Percentiles rank a stretch among this genome's conserved stretches.
Evolutionary conservation across 2,797 vertebrate genomes (phyloP).

Genomic region (Chelidonichthys spinosus): DNA sequence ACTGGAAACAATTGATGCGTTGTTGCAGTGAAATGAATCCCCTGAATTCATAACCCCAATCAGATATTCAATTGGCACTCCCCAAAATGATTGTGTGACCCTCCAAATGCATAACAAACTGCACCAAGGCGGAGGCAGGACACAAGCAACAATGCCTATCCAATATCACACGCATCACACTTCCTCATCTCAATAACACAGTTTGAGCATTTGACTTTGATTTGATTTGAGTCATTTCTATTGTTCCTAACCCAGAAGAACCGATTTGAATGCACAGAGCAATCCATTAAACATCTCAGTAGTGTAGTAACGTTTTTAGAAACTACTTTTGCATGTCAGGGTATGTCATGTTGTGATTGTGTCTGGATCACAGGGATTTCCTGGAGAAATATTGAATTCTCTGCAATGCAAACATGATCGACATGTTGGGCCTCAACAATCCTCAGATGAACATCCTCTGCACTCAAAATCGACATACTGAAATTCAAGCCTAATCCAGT

Average conservation of each 20-base stretch:
- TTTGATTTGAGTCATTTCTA: slow-evolving; percentile 67
- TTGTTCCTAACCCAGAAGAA: slow-evolving; percentile 33
- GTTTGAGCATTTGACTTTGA: slow-evolving; percentile 53
- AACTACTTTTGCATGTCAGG: neutral
- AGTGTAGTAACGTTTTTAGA: neutral
- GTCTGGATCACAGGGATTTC: slow-evolving; percentile 32
- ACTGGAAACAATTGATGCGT: slow-evolving; percentile 92
- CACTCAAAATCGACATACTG: slow-evolving; percentile 63
- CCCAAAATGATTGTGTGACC: slow-evolving; percentile 79
- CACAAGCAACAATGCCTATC: slow-evolving; percentile 48
- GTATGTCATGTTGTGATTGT: slow-evolving; percentile 1
- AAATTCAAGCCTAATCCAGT: slow-evolving; percentile 68
- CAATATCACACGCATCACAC: slow-evolving; percentile 46
- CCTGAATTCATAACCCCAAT: slow-evolving; percentile 92
- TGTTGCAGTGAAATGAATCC: slow-evolving; percentile 93
- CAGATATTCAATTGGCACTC: slow-evolving; percentile 88
- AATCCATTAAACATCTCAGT: slow-evolving; percentile 14
- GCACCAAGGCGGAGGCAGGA: slow-evolving; percentile 47
- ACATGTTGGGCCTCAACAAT: slow-evolving; percentile 69
- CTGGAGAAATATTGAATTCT: slow-evolving; percentile 62
- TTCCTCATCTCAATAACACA: slow-evolving; percentile 67
- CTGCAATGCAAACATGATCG: slow-evolving; percentile 75
- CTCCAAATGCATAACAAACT: slow-evolving; percentile 80
- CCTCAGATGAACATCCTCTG: slow-evolving; percentile 46
- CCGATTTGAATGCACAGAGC: slow-evolving; percentile 39